Base-by-base conservation (phyloP, 2,888 invertebrate genomes). In the Melanostoma scalare region DNA sequence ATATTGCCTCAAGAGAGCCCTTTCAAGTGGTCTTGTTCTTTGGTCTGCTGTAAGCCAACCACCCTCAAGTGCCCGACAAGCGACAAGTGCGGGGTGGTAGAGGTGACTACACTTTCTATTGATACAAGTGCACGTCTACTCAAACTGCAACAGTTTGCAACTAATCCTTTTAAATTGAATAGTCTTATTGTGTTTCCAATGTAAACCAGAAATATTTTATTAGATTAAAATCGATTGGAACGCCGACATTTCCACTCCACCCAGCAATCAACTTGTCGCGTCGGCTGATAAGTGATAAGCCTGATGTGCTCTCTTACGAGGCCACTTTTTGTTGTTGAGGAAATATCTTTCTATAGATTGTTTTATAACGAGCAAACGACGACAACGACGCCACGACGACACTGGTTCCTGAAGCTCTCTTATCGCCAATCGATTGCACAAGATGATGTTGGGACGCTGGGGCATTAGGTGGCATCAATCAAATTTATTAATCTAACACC, bases 281-380 rank as follows among this genome's bases (percentile, higher is more conserved):
- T 20, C 20, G 20, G 20, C 58, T 42, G 58, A 58, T 58, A 58
- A 58, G 6, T 42, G 58, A 58, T 58, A 58, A 58, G 6, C 42
- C 42, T 8, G n/a, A n/a, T n/a, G 55, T 55, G 20, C 55, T 5
- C 1, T 55, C 20, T 20, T 20, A 20, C 20, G 8, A 38, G 38
- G 35, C 10, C 58, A 6, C 58, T 20, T 20, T 20, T 20, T 20
- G 20, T 20, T 20, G 20, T 20, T 20, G 20, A 20, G 20, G 20
- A 20, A 20, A 20, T 20, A 20, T 20, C 20, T 20, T 20, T 20
- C 20, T 20, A 20, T 20, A 20, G 20, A 20, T 20, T 20, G 20
- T 0, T 20, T 20, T 20, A 20, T 20, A 20, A 20, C 20, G 20
- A 20, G 20, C 1, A 20, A 20, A 20, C 20, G 20, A 20, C 20